Evolutionary conservation across 2,888 invertebrate species (phyloP).

Genomic region (Chirona hameri): DNA sequence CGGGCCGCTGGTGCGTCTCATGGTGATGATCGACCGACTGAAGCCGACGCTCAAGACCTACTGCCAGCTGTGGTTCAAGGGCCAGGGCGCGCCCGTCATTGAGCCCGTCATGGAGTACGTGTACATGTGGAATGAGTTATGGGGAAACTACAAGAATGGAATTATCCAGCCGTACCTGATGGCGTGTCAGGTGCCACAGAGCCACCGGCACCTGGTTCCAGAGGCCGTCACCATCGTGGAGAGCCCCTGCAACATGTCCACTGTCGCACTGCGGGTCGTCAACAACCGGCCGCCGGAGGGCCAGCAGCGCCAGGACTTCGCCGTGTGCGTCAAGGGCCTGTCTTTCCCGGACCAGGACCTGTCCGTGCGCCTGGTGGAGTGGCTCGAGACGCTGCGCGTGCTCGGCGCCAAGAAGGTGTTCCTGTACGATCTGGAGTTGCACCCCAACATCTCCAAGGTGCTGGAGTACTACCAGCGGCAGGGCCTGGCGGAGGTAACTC

Average conservation of each 20-base stretch:
- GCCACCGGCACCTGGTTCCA: conserved; percentile 57
- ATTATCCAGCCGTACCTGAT: conserved; percentile 87
- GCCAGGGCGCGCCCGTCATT: conserved; percentile 70
- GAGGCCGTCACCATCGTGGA: conserved; percentile 82
- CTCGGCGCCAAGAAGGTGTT: conserved; percentile 88
- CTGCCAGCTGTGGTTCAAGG: conserved; percentile 87
- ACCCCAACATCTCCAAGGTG: conserved; percentile 82
- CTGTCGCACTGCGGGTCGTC: conserved; percentile 77
- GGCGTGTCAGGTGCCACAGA: conserved; percentile 78
- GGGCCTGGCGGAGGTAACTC: conserved; percentile 70
- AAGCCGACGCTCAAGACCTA: conserved; percentile 75
- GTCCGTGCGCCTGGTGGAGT: conserved; percentile 83
- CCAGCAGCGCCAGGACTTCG: conserved; percentile 68
- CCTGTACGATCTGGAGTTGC: conserved; percentile 79
- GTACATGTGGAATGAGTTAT: conserved; percentile 89
- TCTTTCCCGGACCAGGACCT: conserved; percentile 89
- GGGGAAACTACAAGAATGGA: conserved; percentile 88
- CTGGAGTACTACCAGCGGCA: conserved; percentile 60
- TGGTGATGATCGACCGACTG: conserved; percentile 85
- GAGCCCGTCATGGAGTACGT: conserved; percentile 78
- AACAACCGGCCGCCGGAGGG: conserved; percentile 64
- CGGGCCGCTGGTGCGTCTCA: conserved; percentile 76
- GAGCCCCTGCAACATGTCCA: conserved; percentile 76
- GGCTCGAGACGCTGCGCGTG: conserved; percentile 82
- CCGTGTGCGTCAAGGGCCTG: conserved; percentile 89